These are phyloP conservation scores for Stigmatopora nigra DNA, from an alignment of 2,113 vertebrate genomes.

Conservation along the genomic window DNA sequence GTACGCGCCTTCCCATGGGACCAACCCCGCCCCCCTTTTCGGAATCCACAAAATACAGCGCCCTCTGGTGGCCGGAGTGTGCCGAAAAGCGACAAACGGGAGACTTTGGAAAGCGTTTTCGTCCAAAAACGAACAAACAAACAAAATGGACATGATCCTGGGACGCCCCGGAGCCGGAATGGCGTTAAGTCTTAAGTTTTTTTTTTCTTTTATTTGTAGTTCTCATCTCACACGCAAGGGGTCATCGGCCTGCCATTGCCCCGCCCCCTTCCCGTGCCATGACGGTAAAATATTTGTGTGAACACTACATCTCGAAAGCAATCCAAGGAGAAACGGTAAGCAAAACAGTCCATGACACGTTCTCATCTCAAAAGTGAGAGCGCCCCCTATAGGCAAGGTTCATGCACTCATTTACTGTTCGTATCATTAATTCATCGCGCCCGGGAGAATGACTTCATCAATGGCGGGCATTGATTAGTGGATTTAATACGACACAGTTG, in stretches of 20 bases:
- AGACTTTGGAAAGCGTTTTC: constrained; percentile 37
- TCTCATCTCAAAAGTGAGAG: no score
- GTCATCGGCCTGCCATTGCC: background rate
- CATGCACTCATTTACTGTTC: background rate
- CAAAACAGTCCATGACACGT: background rate
- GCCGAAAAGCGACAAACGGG: constrained; percentile 37
- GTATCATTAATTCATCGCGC: constrained; percentile 4
- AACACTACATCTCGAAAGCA: background rate
- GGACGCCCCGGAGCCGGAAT: constrained; percentile 49
- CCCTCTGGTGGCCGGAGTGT: constrained; percentile 8
- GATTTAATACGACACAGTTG: background rate
- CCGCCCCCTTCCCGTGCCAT: background rate
- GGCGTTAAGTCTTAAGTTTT: constrained; percentile 14
- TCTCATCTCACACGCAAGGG: background rate
- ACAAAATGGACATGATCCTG: background rate
- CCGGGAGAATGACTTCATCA: background rate
- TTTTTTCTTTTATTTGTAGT: background rate
- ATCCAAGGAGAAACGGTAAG: background rate
- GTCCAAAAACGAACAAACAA: constrained; percentile 3
- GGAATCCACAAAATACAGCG: constrained; percentile 24
- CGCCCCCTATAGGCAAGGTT: background rate
- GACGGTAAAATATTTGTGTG: background rate
- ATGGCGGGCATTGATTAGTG: background rate
- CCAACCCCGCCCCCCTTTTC: constrained; percentile 3
- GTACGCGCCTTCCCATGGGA: background rate